Percentiles rank a stretch among this genome's conserved stretches.
phyloP scores from a whole-genome alignment of 1,140 invertebrate genomes.

The Helicoverpa armigera region DNA sequence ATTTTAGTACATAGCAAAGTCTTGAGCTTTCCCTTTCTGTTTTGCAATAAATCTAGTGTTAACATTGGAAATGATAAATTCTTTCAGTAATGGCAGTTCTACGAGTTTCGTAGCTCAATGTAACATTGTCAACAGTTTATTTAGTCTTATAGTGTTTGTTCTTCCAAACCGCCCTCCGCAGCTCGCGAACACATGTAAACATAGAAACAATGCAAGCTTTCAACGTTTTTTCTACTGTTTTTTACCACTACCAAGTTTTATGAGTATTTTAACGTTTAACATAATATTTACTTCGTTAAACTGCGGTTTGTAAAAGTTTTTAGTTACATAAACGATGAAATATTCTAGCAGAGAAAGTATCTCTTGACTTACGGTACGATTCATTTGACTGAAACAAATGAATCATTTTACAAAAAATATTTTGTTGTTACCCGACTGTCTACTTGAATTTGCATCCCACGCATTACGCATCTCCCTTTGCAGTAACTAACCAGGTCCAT shows the following conservation, averaged over 20 bases:
- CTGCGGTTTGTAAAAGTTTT: slow-evolving; percentile 10
- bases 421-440: too few species aligned
- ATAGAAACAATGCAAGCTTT: slow-evolving; percentile 28
- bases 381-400: too few species aligned
- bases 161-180: slow-evolving; percentile 36
- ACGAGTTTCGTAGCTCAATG: not conserved
- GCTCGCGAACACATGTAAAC: slow-evolving; percentile 41
- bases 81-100: not conserved
- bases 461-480: too few species aligned
- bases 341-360: too few species aligned
- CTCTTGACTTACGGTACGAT: not conserved
- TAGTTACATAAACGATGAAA: not conserved
- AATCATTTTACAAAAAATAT: too few species aligned
- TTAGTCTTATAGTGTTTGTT: slow-evolving; percentile 46
- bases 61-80: too few species aligned
- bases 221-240: slow-evolving; percentile 17
- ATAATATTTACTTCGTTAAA: slow-evolving; percentile 6
- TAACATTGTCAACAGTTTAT: slow-evolving; percentile 40
- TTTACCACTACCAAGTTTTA: slow-evolving; percentile 33
- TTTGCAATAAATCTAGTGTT: too few species aligned
- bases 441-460: too few species aligned
- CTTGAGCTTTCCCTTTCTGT: too few species aligned
- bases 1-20: too few species aligned
- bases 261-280: slow-evolving; percentile 25
- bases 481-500: too few species aligned